Base-by-base conservation (phyloP, 2,113 vertebrate species). In the Acrocephalus kingi region DNA sequence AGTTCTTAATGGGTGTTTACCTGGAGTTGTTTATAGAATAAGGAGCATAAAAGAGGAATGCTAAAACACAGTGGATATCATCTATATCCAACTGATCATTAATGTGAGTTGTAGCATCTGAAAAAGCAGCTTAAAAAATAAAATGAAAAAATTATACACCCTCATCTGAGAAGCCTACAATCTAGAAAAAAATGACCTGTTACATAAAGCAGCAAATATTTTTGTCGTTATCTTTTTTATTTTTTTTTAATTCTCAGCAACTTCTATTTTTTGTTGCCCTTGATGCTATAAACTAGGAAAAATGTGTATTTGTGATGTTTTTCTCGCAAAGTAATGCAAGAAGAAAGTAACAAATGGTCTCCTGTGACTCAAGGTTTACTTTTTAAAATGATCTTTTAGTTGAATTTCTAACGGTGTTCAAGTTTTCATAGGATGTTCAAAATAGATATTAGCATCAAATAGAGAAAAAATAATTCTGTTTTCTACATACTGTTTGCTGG, bases 381-480 rank as follows among this genome's bases (percentile, higher is more conserved):
- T 85, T 56, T 74, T 19, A 67, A 90, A 83, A 55, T 6, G 0
- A 20, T 55, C 21, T 64, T 91, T 90, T 19, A 55, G 13, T 46
- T 77, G 19, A 45, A 27, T 80, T 95, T 90, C 64, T 81, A 84
- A 59, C 2, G 1, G 13, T 59, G 10, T 84, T 19, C 33, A 74
- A 35, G n/a, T 82, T 90, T 92, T 93, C 8, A 28, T 31, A n/a
- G 8, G 41, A 85, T 4, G 1, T 90, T 91, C 72, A 88, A 63
- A 55, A 83, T 19, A 80, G 61, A 80, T 87, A 94, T 77, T 87
- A 84, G 20, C 25, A 76, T 2, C 61, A 90, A 94, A 91, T 43
- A 27, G 78, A 88, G 62, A 45, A 93, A 90, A 91, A 91, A 93
- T 75, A 77, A 86, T 64, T 93, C 33, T 3, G 2, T 79, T 92